Base-by-base conservation (phyloP, 2,888 invertebrate species). In the Tenthredo distinguenda region DNA sequence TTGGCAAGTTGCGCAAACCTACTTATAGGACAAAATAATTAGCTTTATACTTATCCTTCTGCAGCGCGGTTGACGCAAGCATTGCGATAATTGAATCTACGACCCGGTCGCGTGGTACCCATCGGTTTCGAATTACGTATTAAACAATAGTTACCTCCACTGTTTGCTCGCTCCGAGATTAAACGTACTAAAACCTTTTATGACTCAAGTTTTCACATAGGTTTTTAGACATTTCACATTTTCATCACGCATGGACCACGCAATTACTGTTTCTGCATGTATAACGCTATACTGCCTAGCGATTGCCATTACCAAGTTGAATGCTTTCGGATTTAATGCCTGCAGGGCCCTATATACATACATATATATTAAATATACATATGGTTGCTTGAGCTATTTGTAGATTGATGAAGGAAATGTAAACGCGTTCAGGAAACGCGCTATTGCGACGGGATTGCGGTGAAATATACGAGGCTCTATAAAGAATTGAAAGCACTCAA, bases 61-160 rank as follows among this genome's bases (percentile, higher is more conserved):
- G 72, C 1, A 47, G 74, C 74, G 26, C n/a, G n/a, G 55, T 26
- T 55, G 77, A n/a, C 31, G 77, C 77, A 31, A 77, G 50, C 50
- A n/a, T 47, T 43, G 6, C 40, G 21, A 62, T 81, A 81, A 81
- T 81, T 62, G 62, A 62, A 81, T 81, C 81, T 62, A 81, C 50
- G 62, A 81, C 81, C 81, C 40, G 37, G 31, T 58, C 31, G 77
- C 77, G 68, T 50, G 47, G 74, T 74, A 26, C 43, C 74, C 34
- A 77, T 77, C 31, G 77, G 77, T 26, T 77, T 55, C 55, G 77
- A 77, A 77, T 77, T 4, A 77, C 77, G 77, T 77, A 74, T 74
- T 74, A 55, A 77, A 77, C 77, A 55, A 77, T 26, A 26, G 77
- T 31, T 31, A 26, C 18, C n/a, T 55, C 34, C 2, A 31, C 34